Percentiles rank a stretch among this genome's conserved stretches.
These are phyloP conservation scores for Lordiphosa collinella DNA, from an alignment of 1,140 invertebrate genomes.

Conservation along the genomic window DNA sequence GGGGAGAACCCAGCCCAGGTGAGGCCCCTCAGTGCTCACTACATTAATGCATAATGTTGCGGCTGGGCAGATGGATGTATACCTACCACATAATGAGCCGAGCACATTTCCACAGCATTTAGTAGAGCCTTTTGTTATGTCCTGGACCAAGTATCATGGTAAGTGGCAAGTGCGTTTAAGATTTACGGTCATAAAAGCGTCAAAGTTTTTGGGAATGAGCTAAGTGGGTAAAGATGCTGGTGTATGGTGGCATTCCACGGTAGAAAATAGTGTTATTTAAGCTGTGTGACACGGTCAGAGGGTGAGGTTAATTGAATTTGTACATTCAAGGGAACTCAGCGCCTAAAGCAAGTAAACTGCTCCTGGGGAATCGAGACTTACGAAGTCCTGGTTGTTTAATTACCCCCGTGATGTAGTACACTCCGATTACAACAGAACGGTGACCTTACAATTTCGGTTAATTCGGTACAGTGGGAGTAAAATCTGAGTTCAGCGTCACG, in stretches of 20 bases:
- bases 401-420: too few relatives aligned
- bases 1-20: slow-evolving; percentile 24
- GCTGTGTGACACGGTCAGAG: too few relatives aligned
- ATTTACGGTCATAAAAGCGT: slow-evolving; percentile 38
- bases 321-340: too few relatives aligned
- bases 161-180: slow-evolving; percentile 64
- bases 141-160: slow-evolving; percentile 26
- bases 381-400: too few relatives aligned
- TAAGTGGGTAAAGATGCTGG: background rate
- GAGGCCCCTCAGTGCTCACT: slow-evolving; percentile 59
- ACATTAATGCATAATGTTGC: slow-evolving; percentile 60
- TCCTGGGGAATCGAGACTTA: too few relatives aligned
- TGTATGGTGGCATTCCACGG: background rate
- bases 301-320: too few relatives aligned
- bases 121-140: slow-evolving; percentile 34
- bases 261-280: too few relatives aligned
- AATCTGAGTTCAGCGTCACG: too few relatives aligned
- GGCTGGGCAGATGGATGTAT: slow-evolving; percentile 21
- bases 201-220: slow-evolving; percentile 19
- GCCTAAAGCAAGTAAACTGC: too few relatives aligned
- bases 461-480: too few relatives aligned
- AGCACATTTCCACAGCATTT: slow-evolving; percentile 42
- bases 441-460: too few relatives aligned
- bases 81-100: slow-evolving; percentile 58
- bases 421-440: too few relatives aligned